These are phyloP conservation scores for Mermis nigrescens DNA, from an alignment of 2,888 invertebrate species.

Conservation along the genomic window DNA sequence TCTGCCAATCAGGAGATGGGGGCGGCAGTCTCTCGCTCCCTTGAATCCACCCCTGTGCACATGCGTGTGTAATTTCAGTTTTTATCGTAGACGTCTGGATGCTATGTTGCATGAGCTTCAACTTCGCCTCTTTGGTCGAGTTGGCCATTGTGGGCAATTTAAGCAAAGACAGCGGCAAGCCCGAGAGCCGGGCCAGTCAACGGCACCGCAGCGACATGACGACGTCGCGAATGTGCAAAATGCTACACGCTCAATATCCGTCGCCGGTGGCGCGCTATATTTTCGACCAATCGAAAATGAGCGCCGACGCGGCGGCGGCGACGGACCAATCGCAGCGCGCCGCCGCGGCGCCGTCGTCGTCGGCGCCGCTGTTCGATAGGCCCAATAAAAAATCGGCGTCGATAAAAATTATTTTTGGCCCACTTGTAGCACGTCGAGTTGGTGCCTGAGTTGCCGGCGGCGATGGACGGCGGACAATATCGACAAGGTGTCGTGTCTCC, in stretches of 20 bases:
- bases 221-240: neutral
- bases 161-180: neutral
- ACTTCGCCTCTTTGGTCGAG: conserved; percentile 11
- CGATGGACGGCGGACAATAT: conserved; percentile 19
- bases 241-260: neutral
- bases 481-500: conserved; percentile 23
- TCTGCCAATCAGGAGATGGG: too few species aligned
- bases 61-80: neutral
- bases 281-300: too few species aligned
- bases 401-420: too few species aligned
- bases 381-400: too few species aligned
- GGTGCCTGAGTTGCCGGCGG: neutral
- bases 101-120: conserved; percentile 12
- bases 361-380: too few species aligned
- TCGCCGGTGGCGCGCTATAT: neutral
- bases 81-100: conserved; percentile 19
- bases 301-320: neutral
- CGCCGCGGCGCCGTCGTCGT: too few species aligned
- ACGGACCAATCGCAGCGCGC: too few species aligned
- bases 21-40: too few species aligned
- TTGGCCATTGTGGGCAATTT: conserved; percentile 11
- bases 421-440: too few species aligned
- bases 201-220: neutral
- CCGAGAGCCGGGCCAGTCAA: neutral
- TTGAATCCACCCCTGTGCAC: too few species aligned